Evolutionary conservation across 2,888 invertebrate genomes (phyloP).

Genomic region (Andricus curvator): DNA sequence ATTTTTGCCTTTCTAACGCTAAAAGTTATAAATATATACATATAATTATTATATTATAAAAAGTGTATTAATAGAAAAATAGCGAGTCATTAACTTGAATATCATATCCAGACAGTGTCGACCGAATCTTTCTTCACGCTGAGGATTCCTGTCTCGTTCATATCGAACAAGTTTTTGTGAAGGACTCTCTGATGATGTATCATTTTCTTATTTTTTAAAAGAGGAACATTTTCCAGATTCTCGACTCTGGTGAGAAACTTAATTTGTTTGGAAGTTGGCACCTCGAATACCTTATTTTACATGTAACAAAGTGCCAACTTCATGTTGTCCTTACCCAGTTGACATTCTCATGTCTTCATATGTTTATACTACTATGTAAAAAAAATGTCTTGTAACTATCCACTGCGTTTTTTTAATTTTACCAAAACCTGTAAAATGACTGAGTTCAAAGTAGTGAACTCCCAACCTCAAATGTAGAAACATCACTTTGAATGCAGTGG

Average conservation of each 20-base stretch:
- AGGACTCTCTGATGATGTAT: not conserved
- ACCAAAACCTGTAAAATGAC: no score
- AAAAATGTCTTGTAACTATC: no score
- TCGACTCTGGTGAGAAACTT: not conserved
- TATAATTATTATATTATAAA: slow-evolving; percentile 7
- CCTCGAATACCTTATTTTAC: no score
- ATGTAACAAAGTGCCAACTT: no score
- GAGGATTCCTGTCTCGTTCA: not conserved
- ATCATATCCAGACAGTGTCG: slow-evolving; percentile 54
- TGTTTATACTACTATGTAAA: no score
- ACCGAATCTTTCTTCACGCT: slow-evolving; percentile 42
- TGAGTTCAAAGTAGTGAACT: no score
- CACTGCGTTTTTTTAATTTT: no score
- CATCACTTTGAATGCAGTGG: no score
- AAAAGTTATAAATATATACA: slow-evolving; percentile 49
- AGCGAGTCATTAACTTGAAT: slow-evolving; percentile 48
- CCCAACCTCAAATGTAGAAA: no score
- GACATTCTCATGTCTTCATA: no score
- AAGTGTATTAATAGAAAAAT: slow-evolving; percentile 44
- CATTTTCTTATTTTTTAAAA: not conserved
- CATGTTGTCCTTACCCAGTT: no score
- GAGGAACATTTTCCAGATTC: not conserved
- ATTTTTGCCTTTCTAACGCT: slow-evolving; percentile 55
- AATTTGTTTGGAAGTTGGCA: not conserved
- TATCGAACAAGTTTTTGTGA: not conserved